These are phyloP conservation scores for Syngnathoides biaculeatus DNA, from an alignment of 2,113 vertebrate genomes.

Conservation along the genomic window DNA sequence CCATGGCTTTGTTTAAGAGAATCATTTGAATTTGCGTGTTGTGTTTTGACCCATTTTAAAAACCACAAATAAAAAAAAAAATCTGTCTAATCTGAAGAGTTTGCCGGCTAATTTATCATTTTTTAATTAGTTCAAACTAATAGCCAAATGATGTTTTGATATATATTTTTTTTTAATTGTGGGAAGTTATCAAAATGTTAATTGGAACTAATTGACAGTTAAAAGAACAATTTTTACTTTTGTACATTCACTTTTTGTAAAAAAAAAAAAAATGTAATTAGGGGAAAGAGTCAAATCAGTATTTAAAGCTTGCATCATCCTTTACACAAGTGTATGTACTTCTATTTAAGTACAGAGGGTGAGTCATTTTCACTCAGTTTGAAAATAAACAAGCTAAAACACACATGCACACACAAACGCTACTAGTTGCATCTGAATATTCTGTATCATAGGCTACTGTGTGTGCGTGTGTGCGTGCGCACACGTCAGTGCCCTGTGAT, in stretches of 20 bases:
- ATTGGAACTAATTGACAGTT: neutral
- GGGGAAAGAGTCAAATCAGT: neutral
- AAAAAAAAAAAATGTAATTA: too few relatives aligned
- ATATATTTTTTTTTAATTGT: neutral
- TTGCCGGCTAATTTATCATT: too few relatives aligned
- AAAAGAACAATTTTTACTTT: neutral
- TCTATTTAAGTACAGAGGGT: neutral
- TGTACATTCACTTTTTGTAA: neutral
- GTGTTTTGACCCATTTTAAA: too few relatives aligned
- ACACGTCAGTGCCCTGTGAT: conserved; percentile 54
- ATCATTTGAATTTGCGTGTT: neutral
- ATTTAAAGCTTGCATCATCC: neutral
- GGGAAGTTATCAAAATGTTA: neutral
- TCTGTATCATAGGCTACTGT: conserved; percentile 39
- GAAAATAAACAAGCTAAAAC: conserved; percentile 18
- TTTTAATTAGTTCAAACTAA: too few relatives aligned
- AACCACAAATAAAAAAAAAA: too few relatives aligned
- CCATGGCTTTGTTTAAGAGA: neutral
- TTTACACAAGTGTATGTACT: too few relatives aligned
- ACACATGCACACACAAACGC: conserved; percentile 37
- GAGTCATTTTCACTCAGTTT: neutral
- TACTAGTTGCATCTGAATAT: conserved; percentile 61
- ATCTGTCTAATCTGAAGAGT: too few relatives aligned
- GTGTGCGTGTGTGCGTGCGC: conserved; percentile 22
- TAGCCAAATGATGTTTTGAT: neutral